Evolutionary conservation across 2,888 invertebrate species (phyloP).

Genomic region (Watsonalla cultraria): DNA sequence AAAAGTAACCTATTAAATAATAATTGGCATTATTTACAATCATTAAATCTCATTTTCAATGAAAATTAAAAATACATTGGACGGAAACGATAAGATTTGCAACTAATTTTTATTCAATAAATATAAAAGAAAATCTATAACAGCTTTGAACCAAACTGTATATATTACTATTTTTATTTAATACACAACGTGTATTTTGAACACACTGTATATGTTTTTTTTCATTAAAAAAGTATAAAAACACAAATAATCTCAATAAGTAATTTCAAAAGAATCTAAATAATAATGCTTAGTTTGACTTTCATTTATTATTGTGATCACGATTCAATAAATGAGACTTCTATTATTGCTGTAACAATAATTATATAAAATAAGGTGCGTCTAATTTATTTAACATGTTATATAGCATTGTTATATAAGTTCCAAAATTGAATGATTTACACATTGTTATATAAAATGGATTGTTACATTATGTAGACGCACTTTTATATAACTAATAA

Average conservation of each 20-base stretch:
- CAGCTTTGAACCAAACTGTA: conserved; percentile 42
- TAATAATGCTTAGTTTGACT: conserved; percentile 37
- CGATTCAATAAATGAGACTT: conserved; percentile 21
- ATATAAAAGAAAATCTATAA: conserved; percentile 31
- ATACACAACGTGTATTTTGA: conserved; percentile 10
- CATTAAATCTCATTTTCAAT: conserved; percentile 37
- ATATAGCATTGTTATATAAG: conserved; percentile 5
- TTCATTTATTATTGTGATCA: conserved; percentile 30
- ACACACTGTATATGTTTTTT: conserved; percentile 37
- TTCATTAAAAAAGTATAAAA: conserved; percentile 63
- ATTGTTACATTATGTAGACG: neutral
- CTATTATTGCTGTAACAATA: conserved; percentile 4
- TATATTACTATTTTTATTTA: conserved; percentile 41
- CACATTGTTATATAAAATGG: too few relatives aligned
- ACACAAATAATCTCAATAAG: conserved; percentile 68
- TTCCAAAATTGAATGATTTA: too few relatives aligned
- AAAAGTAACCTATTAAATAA: conserved; percentile 22
- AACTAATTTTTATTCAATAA: conserved; percentile 40
- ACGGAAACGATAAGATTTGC: conserved; percentile 73
- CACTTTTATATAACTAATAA: conserved; percentile 12
- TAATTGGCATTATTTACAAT: conserved; percentile 41
- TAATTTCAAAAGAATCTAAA: conserved; percentile 69
- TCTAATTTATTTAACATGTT: neutral
- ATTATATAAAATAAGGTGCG: conserved; percentile 5
- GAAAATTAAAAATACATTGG: conserved; percentile 52